These are phyloP conservation scores for Heteromyza rotundicornis DNA, from an alignment of 2,888 invertebrate species.

Conservation along the genomic window DNA sequence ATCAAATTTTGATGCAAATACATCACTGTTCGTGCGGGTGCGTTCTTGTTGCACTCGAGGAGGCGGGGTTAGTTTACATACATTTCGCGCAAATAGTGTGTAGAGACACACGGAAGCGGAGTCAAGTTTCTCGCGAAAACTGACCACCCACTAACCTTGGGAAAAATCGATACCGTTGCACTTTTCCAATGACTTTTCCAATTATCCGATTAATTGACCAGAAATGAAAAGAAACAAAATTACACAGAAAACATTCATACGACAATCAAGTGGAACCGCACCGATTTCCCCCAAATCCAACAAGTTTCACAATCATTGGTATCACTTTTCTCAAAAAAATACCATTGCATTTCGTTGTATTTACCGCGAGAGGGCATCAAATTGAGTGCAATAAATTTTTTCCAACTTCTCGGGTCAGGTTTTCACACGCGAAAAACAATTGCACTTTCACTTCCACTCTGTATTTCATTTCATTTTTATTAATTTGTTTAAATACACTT, in stretches of 20 bases:
- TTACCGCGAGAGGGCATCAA: too few species aligned
- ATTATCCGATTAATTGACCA: too few species aligned
- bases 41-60: not conserved
- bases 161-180: slow-evolving; percentile 54
- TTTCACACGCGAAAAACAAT: too few species aligned
- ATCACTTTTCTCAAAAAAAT: not conserved
- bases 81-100: not conserved
- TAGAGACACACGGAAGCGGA: not conserved
- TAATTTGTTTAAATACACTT: too few species aligned
- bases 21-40: not conserved
- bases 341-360: not conserved
- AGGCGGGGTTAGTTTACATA: not conserved
- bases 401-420: too few species aligned
- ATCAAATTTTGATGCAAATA: not conserved
- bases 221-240: too few species aligned
- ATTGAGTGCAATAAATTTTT: too few species aligned
- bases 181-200: slow-evolving; percentile 30
- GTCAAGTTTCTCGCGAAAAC: slow-evolving; percentile 13
- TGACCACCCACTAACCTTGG: slow-evolving; percentile 47
- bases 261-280: not conserved
- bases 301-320: too few species aligned
- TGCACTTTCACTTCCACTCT: not conserved
- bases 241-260: not conserved
- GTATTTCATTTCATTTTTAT: not conserved
- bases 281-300: too few species aligned